Evolutionary conservation across 1,140 invertebrate species (phyloP).

Genomic region (Pectinophora gossypiella): DNA sequence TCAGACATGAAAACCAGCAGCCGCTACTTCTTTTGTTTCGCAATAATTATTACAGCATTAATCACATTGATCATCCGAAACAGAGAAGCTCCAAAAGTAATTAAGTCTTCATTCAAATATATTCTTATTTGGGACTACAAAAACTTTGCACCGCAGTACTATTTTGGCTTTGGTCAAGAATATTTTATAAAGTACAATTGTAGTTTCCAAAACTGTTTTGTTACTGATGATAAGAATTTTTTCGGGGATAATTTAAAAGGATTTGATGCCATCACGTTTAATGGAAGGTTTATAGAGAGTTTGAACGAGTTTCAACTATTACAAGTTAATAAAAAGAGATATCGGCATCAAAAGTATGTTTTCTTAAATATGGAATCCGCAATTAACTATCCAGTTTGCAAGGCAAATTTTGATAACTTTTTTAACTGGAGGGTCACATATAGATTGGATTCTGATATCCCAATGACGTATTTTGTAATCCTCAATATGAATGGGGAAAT

Average conservation of each 20-base stretch:
- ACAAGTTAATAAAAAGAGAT: not conserved
- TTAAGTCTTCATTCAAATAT: not conserved
- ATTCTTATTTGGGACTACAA: not conserved
- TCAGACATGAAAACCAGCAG: not conserved
- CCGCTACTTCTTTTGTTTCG: not conserved
- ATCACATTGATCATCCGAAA: not conserved
- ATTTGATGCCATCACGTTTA: slow-evolving; percentile 37
- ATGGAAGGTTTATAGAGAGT: slow-evolving; percentile 15
- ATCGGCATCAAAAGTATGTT: slow-evolving; percentile 4
- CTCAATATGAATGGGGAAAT: slow-evolving; percentile 21
- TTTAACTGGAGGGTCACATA: slow-evolving; percentile 80
- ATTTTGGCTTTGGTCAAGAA: not conserved
- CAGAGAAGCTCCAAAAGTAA: too few species aligned
- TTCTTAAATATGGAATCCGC: slow-evolving; percentile 15
- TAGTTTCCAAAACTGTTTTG: slow-evolving; percentile 12
- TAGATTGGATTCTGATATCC: slow-evolving; percentile 77
- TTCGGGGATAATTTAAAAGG: slow-evolving; percentile 17
- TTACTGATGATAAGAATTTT: slow-evolving; percentile 5
- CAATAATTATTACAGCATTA: not conserved
- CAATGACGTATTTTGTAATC: slow-evolving; percentile 57
- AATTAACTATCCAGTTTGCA: slow-evolving; percentile 16
- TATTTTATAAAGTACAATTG: slow-evolving; percentile 15
- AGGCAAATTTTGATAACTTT: slow-evolving; percentile 32
- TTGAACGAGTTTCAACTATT: slow-evolving; percentile 18
- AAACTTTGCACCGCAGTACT: not conserved